Evolutionary conservation across 2,888 invertebrate species (phyloP).

Genomic region (Melanotus villosus): DNA sequence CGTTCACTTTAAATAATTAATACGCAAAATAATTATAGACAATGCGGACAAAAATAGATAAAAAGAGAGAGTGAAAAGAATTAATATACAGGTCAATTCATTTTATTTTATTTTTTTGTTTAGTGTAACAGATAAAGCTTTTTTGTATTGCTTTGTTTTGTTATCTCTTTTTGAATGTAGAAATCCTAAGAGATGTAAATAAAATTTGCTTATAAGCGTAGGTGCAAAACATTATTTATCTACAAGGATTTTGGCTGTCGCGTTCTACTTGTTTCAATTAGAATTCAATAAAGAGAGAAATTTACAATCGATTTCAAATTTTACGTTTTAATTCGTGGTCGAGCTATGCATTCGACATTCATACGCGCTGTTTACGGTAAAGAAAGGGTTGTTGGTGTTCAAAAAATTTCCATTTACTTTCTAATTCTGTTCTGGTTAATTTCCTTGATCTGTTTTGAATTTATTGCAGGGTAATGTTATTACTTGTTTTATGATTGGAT

Average conservation of each 20-base stretch:
- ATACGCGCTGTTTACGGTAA: not conserved
- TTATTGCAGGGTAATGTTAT: too few relatives aligned
- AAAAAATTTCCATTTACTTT: too few relatives aligned
- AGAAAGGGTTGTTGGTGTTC: too few relatives aligned
- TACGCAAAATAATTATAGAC: slow-evolving; percentile 16
- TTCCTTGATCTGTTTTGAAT: too few relatives aligned
- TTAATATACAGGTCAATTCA: slow-evolving; percentile 5
- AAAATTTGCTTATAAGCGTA: not conserved
- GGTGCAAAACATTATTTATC: not conserved
- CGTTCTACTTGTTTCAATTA: not conserved
- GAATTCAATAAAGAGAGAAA: slow-evolving; percentile 9
- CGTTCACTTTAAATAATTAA: not conserved
- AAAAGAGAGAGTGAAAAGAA: slow-evolving; percentile 18
- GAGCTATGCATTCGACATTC: not conserved
- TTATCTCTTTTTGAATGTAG: too few relatives aligned
- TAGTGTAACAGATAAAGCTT: too few relatives aligned
- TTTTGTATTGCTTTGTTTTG: too few relatives aligned
- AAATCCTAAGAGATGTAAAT: not conserved
- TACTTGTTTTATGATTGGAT: too few relatives aligned
- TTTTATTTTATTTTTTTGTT: not conserved
- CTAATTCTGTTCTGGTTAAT: too few relatives aligned
- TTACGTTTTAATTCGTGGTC: not conserved
- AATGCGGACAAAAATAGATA: slow-evolving; percentile 17
- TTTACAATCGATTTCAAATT: not conserved
- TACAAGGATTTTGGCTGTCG: not conserved